Evolutionary conservation across 92 coral and sea anemone species (phyloP), one percentile per base, ranked within the genome.

Genomic region (Umimayanthus kanabou): DNA sequence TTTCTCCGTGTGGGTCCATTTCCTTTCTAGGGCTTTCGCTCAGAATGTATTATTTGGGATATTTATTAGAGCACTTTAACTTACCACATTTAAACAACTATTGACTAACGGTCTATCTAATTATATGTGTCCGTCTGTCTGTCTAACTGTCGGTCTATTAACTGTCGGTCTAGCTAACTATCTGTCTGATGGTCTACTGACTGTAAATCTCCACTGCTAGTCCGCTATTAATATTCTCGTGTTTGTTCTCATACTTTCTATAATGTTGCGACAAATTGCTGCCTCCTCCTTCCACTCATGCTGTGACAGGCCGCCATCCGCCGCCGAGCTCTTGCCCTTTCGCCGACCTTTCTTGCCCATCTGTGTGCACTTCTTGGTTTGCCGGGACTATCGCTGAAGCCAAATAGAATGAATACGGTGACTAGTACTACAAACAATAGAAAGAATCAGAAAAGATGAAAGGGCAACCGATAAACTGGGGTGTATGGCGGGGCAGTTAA

Each of bases 261-360:
- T 82, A 39, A 82, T 82, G 45, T 40, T 82, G 77, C 86, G 86
- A 25, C 86, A 82, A 6, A 82, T 13, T 13, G 86, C 77, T 4
- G 86, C 86, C 26, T 82, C 86, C 33, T 82, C 86, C 40, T 82
- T 82, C 86, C 86, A 67, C 23, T 82, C 86, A 45, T 82, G 77
- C 37, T 69, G 86, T 8, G 86, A 67, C 39, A 82, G 15, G 7
- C 64, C 73, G 13, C 76, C 30, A 1, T 69, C 65, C 2, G 84
- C 14, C 3, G 77, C 40, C 1, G 77, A 49, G 39, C 77, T 29
- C 49, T 67, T 82, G 14, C 45, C 86, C 53, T 82, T 82, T 69
- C 77, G 86, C 64, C 77, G 86, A 8, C 86, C 86, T 18, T 82
- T 82, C 66, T 82, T 82, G n/a, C 86, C 86, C 86, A 82, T 82